A percentile compares a stretch with the other conserved stretches of the same genome.
Conservation (phyloP, 2,113 vertebrate species). For the Centrocercus urophasianus region DNA sequence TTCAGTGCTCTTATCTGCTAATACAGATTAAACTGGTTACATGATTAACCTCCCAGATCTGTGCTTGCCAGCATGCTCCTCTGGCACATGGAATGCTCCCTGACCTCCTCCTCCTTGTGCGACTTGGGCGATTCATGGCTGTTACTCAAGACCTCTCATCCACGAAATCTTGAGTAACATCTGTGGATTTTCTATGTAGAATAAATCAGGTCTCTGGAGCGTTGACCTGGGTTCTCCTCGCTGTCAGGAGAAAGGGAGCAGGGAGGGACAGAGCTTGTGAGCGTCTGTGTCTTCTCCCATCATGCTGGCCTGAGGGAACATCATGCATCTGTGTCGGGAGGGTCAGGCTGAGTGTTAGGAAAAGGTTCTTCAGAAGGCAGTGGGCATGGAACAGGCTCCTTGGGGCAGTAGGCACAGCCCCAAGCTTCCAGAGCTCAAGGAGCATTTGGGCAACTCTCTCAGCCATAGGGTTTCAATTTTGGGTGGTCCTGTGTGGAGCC, state of each 20-base stretch:
- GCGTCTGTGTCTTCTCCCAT: not conserved
- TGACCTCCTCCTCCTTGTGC: not conserved
- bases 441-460: no score
- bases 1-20: not conserved
- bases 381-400: no score
- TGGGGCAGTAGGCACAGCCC: no score
- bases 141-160: conserved; percentile 42
- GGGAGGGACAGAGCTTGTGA: not conserved
- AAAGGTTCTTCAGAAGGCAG: no score
- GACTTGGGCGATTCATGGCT: not conserved
- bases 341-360: no score
- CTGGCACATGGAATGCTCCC: not conserved
- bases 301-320: not conserved
- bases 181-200: fast-evolving
- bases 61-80: not conserved
- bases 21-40: fast-evolving
- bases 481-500: no score
- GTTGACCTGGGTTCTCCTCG: not conserved
- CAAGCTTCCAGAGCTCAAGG: no score
- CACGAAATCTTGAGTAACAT: conserved; percentile 2
- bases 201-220: not conserved
- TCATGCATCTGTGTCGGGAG: no score
- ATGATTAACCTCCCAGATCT: not conserved
- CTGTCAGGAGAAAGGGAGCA: not conserved
- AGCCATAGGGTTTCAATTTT: no score